A percentile compares a stretch with the other conserved stretches of the same genome.
Conservation (phyloP, 2,888 invertebrate genomes). For the Apotomis turbidana region DNA sequence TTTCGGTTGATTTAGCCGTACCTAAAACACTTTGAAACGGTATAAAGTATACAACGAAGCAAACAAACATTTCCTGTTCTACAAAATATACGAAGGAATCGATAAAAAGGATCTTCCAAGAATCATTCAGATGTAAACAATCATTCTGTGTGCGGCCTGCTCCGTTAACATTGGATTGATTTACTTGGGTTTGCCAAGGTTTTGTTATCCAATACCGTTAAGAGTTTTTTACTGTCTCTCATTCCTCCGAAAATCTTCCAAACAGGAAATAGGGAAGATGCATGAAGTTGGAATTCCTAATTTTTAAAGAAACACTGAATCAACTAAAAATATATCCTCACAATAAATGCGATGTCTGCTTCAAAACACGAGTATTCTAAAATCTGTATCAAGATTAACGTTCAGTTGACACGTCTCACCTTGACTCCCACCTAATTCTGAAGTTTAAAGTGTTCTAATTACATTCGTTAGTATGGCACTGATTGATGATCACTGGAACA, state of each 20-base stretch:
- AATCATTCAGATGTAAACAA: conserved; percentile 32
- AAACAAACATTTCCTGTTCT: conserved; percentile 17
- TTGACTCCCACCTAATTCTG: too few species aligned
- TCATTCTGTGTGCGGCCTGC: conserved; percentile 23
- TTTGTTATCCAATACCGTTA: conserved; percentile 33
- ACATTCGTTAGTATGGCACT: too few species aligned
- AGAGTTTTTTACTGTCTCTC: conserved; percentile 17
- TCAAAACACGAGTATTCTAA: too few species aligned
- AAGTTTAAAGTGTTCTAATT: too few species aligned
- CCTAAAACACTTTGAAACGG: conserved; percentile 9
- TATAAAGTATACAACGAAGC: not conserved
- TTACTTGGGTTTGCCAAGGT: conserved; percentile 24
- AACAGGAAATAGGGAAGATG: not conserved
- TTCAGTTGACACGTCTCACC: too few species aligned
- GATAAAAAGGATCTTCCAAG: conserved; percentile 17
- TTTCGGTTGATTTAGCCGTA: not conserved
- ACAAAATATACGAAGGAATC: conserved; percentile 15
- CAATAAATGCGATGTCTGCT: too few species aligned
- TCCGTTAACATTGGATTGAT: conserved; percentile 34
- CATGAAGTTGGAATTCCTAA: too few species aligned
- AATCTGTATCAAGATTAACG: too few species aligned
- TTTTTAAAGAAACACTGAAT: not conserved
- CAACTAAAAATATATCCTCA: too few species aligned
- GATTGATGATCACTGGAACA: too few species aligned
- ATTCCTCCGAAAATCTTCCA: conserved; percentile 1